Evolutionary conservation across 2,888 invertebrate species (phyloP), one percentile per base, ranked within the genome.

Genomic region (Caenorhabditis auriculariae): DNA sequence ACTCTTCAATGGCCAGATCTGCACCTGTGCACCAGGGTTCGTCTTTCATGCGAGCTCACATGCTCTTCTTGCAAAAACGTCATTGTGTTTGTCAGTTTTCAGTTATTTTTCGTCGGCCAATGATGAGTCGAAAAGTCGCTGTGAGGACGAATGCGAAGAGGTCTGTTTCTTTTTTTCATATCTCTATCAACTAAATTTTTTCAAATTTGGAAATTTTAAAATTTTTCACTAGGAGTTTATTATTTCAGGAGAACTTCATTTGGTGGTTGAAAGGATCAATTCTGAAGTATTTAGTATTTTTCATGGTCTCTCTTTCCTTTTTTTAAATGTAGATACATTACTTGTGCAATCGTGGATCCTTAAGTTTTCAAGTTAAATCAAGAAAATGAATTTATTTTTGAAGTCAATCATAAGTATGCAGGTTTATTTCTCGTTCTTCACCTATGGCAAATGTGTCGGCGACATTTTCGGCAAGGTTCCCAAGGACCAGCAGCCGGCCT

Each of bases 131-230:
- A 72, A 63, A 49, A 57, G 66, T n/a, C 55, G 78, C 43, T 80
- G 80, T 57, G 76, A 80, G 38, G 80, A 80, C 53, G 80, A 80
- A 57, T 80, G 80, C 58, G 77, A 77, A 60, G 77, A 77, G 62
- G 77, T 75, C 27, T n/a, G n/a, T n/a, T n/a, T n/a, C n/a, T n/a
- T n/a, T n/a, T n/a, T n/a, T n/a, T n/a, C n/a, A n/a, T n/a, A n/a
- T n/a, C n/a, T n/a, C n/a, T n/a, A n/a, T n/a, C n/a, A n/a, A n/a
- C n/a, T n/a, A n/a, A n/a, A n/a, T n/a, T n/a, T n/a, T n/a, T n/a
- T n/a, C n/a, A n/a, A n/a, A n/a, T n/a, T n/a, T n/a, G n/a, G n/a
- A n/a, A n/a, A n/a, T n/a, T n/a, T n/a, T n/a, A n/a, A n/a, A n/a
- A n/a, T n/a, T n/a, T n/a, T n/a, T n/a, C n/a, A n/a, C n/a, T n/a